Evolutionary conservation across 2,797 vertebrate species (phyloP).

Genomic region (Gadopsis bispinosus): DNA sequence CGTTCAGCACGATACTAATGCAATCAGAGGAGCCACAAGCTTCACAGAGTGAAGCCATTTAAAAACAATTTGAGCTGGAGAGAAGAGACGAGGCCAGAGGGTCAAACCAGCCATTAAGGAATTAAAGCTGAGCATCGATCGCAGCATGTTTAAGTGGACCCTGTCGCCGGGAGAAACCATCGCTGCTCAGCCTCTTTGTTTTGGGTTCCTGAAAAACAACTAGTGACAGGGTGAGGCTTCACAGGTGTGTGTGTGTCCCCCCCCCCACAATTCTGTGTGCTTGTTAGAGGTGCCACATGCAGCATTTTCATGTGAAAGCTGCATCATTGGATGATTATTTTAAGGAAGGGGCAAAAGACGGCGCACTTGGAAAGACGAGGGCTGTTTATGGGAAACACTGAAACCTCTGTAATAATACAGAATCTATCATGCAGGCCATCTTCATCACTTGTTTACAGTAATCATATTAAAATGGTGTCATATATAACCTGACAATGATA

Average conservation of each 20-base stretch:
- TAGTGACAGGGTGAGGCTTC: not conserved
- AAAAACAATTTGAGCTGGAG: conserved; percentile 71
- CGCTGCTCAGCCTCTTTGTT: conserved; percentile 27
- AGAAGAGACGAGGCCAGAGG: conserved; percentile 67
- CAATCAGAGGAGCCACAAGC: conserved; percentile 73
- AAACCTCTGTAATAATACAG: not conserved
- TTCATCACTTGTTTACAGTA: not conserved
- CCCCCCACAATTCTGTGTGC: not conserved
- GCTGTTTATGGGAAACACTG: not conserved
- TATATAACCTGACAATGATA: not conserved
- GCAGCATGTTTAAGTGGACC: conserved; percentile 56
- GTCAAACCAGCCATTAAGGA: conserved; percentile 74
- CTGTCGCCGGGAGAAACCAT: conserved; percentile 48
- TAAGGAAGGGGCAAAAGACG: not conserved
- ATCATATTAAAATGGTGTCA: not conserved
- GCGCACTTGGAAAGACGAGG: not conserved
- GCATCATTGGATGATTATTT: not conserved
- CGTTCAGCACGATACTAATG: conserved; percentile 64
- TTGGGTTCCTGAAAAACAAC: conserved; percentile 14
- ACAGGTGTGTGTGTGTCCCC: conserved; percentile 9
- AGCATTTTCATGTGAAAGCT: not conserved
- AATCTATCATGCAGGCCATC: not conserved
- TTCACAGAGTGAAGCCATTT: conserved; percentile 70
- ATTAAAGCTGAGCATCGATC: conserved; percentile 69
- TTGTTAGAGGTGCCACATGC: not conserved